Evolutionary conservation across 2,113 vertebrate genomes (phyloP).

Genomic region (Amphiprion percula): DNA sequence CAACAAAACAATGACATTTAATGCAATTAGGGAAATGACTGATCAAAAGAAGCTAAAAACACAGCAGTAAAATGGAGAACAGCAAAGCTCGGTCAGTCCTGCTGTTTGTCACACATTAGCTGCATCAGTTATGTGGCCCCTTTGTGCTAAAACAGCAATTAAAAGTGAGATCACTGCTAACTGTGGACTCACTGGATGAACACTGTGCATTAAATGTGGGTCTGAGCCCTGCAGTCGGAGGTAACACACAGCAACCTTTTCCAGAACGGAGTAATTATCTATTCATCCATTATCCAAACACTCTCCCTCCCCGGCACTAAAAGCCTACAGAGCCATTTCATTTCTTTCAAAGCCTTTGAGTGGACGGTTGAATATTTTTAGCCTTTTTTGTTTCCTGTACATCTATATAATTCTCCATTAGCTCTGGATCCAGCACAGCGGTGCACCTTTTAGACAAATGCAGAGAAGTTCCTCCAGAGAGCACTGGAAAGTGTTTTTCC

Average conservation of each 20-base stretch:
- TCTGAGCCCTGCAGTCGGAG: neutral
- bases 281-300: slow-evolving; percentile 61
- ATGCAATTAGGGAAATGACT: neutral
- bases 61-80: neutral
- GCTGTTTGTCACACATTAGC: neutral
- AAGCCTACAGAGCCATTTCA: slow-evolving; percentile 65
- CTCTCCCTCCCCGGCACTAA: slow-evolving; percentile 32
- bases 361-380: slow-evolving; percentile 61
- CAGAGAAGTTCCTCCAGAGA: slow-evolving; percentile 19
- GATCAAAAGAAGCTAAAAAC: neutral
- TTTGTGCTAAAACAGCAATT: slow-evolving; percentile 8
- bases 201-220: slow-evolving; percentile 26
- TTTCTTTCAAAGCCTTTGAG: slow-evolving; percentile 65
- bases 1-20: neutral
- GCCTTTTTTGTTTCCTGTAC: slow-evolving; percentile 44
- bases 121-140: neutral
- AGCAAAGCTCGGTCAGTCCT: too few relatives aligned
- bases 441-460: neutral
- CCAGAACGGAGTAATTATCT: slow-evolving; percentile 55
- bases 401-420: slow-evolving; percentile 38
- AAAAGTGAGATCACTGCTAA: neutral
- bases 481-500: too few relatives aligned
- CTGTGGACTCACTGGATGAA: neutral
- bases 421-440: neutral
- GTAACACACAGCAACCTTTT: neutral